Percentiles rank a stretch among this genome's conserved stretches.
phyloP scores from a whole-genome alignment of 2,797 vertebrate species.

The Microcaecilia unicolor region DNA sequence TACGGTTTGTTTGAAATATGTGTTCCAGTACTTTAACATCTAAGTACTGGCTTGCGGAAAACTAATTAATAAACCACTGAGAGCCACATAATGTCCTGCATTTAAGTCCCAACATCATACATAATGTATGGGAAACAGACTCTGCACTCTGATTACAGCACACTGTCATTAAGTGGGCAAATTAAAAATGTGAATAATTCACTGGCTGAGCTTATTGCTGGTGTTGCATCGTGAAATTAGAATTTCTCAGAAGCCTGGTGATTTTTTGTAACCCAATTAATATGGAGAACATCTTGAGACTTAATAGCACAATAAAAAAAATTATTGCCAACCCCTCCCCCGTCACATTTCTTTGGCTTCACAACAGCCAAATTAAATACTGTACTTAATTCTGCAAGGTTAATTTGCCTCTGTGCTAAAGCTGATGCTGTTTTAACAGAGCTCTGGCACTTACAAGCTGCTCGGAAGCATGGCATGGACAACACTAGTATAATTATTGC shows the following conservation, averaged over 20 bases:
- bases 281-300: conserved; percentile 74
- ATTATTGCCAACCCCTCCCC: too few relatives aligned
- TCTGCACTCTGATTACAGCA: conserved; percentile 77
- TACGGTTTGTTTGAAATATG: conserved; percentile 22
- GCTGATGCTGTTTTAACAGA: conserved; percentile 49
- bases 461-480: conserved; percentile 38
- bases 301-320: conserved; percentile 80
- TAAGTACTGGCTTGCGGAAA: conserved; percentile 71
- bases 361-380: conserved; percentile 75
- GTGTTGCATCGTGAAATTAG: conserved; percentile 76
- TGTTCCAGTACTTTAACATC: conserved; percentile 49
- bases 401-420: conserved; percentile 50
- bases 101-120: conserved; percentile 77
- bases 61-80: conserved; percentile 75
- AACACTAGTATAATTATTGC: conserved; percentile 33
- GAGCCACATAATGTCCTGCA: conserved; percentile 79
- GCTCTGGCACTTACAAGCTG: conserved; percentile 50
- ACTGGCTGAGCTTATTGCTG: conserved; percentile 73
- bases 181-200: conserved; percentile 83
- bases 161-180: conserved; percentile 80
- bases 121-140: conserved; percentile 75
- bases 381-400: conserved; percentile 71
- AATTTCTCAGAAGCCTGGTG: conserved; percentile 79
- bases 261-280: conserved; percentile 79
- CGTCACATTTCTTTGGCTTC: conserved; percentile 75